Evolutionary conservation across 2,113 vertebrate species (phyloP).

Genomic region (Cacatua alba): DNA sequence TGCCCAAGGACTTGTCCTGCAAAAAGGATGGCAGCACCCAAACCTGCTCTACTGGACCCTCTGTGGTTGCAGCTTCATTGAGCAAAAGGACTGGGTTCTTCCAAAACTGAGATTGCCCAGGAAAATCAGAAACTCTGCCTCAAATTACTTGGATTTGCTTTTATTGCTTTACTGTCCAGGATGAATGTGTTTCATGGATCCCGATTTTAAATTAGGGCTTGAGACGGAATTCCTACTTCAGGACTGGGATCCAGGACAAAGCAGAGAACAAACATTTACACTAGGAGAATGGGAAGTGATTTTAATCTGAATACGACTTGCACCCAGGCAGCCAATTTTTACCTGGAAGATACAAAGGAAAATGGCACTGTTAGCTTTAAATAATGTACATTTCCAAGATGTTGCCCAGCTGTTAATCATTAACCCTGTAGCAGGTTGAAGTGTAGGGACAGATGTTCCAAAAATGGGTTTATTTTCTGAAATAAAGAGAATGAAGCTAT

Average conservation of each 20-base stretch:
- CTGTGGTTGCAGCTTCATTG: neutral
- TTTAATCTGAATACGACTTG: neutral
- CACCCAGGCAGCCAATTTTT: neutral
- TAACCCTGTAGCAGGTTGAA: slow-evolving; percentile 67
- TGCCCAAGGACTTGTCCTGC: neutral
- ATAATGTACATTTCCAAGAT: neutral
- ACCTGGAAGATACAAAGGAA: neutral
- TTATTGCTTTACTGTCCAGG: neutral
- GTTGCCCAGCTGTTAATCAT: slow-evolving; percentile 59
- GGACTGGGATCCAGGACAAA: neutral
- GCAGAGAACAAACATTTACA: neutral
- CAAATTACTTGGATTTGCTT: neutral
- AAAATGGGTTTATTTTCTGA: slow-evolving; percentile 43
- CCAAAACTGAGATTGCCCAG: neutral
- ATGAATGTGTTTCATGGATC: neutral
- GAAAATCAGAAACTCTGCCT: neutral
- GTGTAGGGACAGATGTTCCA: slow-evolving; percentile 65
- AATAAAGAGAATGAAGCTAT: slow-evolving; percentile 48
- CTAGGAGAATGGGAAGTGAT: neutral
- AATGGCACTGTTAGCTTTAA: slow-evolving; percentile 18
- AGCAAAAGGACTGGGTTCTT: neutral
- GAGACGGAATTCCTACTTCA: neutral
- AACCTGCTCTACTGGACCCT: neutral
- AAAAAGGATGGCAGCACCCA: neutral
- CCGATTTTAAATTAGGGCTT: neutral